phyloP scores from a whole-genome alignment of 2,113 vertebrate genomes.

The Toxotes jaculatrix region DNA sequence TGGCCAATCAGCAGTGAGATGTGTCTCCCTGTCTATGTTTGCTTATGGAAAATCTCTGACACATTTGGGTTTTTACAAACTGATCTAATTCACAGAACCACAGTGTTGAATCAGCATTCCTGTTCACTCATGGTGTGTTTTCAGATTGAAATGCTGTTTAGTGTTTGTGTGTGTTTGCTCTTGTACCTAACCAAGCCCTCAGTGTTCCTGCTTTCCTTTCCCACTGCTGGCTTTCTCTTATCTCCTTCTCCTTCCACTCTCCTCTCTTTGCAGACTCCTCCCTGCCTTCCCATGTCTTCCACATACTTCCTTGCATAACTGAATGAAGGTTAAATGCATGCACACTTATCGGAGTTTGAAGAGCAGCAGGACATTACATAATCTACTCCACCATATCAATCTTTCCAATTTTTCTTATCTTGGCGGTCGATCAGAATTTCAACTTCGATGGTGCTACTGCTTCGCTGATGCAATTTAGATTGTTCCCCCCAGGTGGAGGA shows the following conservation, averaged over 20 bases:
- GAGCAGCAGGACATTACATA: conserved; percentile 46
- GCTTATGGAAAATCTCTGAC: neutral
- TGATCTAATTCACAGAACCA: too few species aligned
- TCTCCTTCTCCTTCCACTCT: neutral
- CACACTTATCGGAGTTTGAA: conserved; percentile 37
- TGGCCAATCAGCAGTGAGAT: too few species aligned
- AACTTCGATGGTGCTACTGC: conserved; percentile 40
- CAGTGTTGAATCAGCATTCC: too few species aligned
- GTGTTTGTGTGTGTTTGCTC: too few species aligned
- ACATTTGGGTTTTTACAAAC: neutral
- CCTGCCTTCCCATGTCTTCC: neutral
- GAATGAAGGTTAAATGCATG: conserved; percentile 48
- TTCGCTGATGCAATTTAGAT: conserved; percentile 76
- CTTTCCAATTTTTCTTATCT: conserved; percentile 58
- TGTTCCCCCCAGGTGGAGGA: conserved; percentile 50
- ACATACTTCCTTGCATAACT: neutral
- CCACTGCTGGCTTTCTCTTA: neutral
- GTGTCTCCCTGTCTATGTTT: too few species aligned
- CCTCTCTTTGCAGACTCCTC: neutral
- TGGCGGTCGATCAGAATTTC: conserved; percentile 40
- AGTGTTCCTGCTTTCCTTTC: neutral
- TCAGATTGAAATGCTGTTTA: too few species aligned
- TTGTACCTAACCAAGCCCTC: too few species aligned
- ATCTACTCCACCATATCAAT: conserved; percentile 55
- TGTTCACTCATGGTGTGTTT: too few species aligned